Conservation (phyloP, 1,140 invertebrate genomes). For the Chironomus striatipennis region DNA sequence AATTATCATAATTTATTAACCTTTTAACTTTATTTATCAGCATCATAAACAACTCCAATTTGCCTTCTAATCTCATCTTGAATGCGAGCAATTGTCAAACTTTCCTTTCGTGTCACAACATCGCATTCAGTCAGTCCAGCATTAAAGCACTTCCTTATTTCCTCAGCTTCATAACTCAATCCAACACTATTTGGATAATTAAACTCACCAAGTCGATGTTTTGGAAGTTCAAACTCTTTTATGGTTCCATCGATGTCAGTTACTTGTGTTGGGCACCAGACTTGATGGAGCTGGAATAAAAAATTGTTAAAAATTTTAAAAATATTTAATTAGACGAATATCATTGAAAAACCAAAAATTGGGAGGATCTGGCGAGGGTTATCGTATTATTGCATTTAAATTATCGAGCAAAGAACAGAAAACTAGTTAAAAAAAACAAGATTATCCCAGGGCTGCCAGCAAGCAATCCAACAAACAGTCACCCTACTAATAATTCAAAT, state of each 20-base stretch:
- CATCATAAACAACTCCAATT: slow-evolving; percentile 53
- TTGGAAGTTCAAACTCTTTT: slow-evolving; percentile 47
- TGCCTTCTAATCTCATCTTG: slow-evolving; percentile 57
- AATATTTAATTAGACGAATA: slow-evolving; percentile 24
- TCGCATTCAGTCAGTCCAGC: slow-evolving; percentile 54
- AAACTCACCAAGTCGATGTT: slow-evolving; percentile 40
- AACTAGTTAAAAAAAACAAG: too few relatives aligned
- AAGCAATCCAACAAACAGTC: slow-evolving; percentile 35
- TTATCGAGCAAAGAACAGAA: too few relatives aligned
- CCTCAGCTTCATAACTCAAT: slow-evolving; percentile 62
- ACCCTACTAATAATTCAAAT: not conserved
- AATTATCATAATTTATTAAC: too few relatives aligned
- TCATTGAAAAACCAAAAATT: not conserved
- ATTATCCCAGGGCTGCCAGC: too few relatives aligned
- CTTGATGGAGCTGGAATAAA: slow-evolving; percentile 36
- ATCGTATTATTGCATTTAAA: too few relatives aligned
- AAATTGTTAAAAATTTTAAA: slow-evolving; percentile 19
- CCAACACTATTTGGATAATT: slow-evolving; percentile 62
- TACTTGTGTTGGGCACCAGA: slow-evolving; percentile 40
- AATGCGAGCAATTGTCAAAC: slow-evolving; percentile 51
- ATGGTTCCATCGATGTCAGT: slow-evolving; percentile 41
- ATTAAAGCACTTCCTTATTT: slow-evolving; percentile 58
- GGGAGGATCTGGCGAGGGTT: not conserved
- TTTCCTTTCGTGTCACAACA: slow-evolving; percentile 49
- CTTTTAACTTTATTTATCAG: slow-evolving; percentile 38